These are phyloP conservation scores for Setipinna tenuifilis DNA, from an alignment of 2,797 vertebrate species.

Conservation along the genomic window DNA sequence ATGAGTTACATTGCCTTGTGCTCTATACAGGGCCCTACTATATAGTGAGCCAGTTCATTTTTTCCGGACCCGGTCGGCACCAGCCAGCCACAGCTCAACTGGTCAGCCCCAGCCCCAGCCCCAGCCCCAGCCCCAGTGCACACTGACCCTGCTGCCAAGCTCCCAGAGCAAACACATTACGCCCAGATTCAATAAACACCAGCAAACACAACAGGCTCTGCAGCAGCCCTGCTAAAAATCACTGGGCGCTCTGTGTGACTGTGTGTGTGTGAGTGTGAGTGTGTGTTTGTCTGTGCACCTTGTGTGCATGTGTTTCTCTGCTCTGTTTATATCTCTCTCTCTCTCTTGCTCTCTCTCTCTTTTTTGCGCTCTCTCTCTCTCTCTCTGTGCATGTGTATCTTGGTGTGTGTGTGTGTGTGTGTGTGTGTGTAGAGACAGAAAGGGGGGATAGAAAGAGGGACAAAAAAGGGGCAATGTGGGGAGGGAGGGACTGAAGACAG, in stretches of 20 bases:
- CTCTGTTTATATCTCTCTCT: no score
- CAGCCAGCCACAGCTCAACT: no score
- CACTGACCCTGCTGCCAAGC: slow-evolving; percentile 6
- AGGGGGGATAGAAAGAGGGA: background rate
- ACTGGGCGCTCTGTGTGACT: background rate
- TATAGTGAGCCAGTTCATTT: no score
- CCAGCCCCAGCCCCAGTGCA: background rate
- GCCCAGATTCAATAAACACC: slow-evolving; percentile 17
- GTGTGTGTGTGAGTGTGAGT: background rate
- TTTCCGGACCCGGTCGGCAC: no score
- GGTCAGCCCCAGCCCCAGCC: no score
- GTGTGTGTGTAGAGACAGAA: background rate
- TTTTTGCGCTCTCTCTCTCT: no score
- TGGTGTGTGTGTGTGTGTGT: background rate
- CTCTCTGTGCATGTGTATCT: no score
- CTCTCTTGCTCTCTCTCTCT: no score
- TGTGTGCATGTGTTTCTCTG: background rate
- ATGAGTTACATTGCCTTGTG: no score
- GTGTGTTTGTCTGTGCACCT: background rate
- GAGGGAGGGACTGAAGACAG: background rate
- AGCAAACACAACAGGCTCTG: slow-evolving; percentile 4
- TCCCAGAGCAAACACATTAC: slow-evolving; percentile 1
- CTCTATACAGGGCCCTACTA: no score
- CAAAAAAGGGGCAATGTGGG: background rate
- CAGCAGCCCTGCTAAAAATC: background rate